Base-by-base conservation (phyloP, 2,888 invertebrate species). In the Beris morrisii region DNA sequence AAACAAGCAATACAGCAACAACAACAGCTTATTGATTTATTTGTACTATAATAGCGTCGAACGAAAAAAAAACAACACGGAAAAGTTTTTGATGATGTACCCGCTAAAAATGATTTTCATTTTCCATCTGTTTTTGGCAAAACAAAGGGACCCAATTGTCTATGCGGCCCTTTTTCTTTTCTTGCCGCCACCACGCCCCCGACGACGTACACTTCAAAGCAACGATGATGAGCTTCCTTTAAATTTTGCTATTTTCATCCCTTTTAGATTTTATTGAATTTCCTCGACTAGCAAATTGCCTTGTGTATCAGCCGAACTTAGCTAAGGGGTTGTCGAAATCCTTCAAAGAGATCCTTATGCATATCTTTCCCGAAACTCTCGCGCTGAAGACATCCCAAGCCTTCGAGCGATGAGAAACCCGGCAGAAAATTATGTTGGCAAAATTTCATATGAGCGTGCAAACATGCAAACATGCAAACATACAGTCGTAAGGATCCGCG, bases 221-320 rank as follows among this genome's bases (percentile, higher is more conserved):
- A 56, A 22, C 1, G 66, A 66, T 68, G 64, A 68, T 66, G 68
- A 66, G 64, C 57, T 68, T 68, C 68, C 68, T 69, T 59, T 38
- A 28, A 61, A 59, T 58, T 64, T 48, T 59, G 45, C 68, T 52
- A 52, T 59, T 59, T 56, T 46, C 45, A 38, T 59, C 54, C 61
- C 61, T 65, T 69, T 66, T 67, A 65, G 67, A 67, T 56, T 69
- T 69, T 65, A 69, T 69, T 69, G 65, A 67, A 69, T 69, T 67
- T 67, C 67, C 65, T 67, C 50, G 32, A 52, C 58, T 65, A 52
- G 67, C 64, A 67, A 69, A 69, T 65, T 67, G 63, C 56, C 67
- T 63, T 55, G 46, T 5, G 59, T 64, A 57, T 64, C 63, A 65
- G 58, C 59, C 43, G 55, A 64, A 59, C 52, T 53, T 64, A 64